These are phyloP conservation scores for Dendrolimus pini DNA, from an alignment of 2,888 invertebrate genomes.

Conservation along the genomic window DNA sequence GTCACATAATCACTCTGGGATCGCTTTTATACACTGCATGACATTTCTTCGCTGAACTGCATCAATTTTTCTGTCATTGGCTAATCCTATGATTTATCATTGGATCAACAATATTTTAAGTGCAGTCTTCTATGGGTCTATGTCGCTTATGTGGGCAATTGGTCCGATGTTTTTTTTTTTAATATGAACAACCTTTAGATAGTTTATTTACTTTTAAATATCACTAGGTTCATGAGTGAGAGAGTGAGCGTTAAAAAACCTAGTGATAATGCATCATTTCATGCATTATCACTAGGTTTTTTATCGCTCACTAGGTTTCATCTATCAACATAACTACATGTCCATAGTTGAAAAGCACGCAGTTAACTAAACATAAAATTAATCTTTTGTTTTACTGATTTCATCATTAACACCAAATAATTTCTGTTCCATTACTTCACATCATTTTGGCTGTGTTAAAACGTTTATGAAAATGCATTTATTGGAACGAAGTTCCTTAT, in stretches of 20 bases:
- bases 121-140: slow-evolving; percentile 41
- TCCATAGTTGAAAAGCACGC: neutral
- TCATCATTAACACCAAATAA: too few species aligned
- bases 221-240: too few species aligned
- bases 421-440: too few species aligned
- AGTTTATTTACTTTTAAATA: slow-evolving; percentile 21
- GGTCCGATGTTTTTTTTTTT: slow-evolving; percentile 49
- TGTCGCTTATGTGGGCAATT: slow-evolving; percentile 68
- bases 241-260: too few species aligned
- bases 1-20: slow-evolving; percentile 4
- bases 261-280: too few species aligned
- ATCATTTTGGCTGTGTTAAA: too few species aligned
- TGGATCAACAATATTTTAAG: slow-evolving; percentile 61
- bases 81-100: slow-evolving; percentile 14
- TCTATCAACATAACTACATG: too few species aligned
- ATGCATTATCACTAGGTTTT: neutral
- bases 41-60: slow-evolving; percentile 24
- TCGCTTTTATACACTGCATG: slow-evolving; percentile 29
- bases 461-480: too few species aligned
- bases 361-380: neutral
- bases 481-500: too few species aligned
- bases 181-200: slow-evolving; percentile 34
- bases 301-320: too few species aligned
- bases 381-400: too few species aligned
- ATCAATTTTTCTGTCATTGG: slow-evolving; percentile 14